Base-by-base conservation (phyloP, 1,140 invertebrate genomes). In the Magallana gigas region DNA sequence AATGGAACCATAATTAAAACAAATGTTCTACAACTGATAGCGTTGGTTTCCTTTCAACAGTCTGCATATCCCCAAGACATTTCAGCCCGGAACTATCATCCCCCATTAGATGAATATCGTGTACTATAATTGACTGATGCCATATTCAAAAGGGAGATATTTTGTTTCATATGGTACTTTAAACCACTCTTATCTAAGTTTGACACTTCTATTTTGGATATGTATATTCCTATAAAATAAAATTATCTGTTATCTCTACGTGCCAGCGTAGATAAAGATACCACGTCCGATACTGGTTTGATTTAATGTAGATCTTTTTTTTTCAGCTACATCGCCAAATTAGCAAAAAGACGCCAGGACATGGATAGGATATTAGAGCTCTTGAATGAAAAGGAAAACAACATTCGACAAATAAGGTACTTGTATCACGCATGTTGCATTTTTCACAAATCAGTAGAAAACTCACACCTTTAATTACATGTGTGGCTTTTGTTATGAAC, bases 291-390 rank as follows among this genome's bases (percentile, higher is more conserved):
- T 76, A 29, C 23, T 29, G 5, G 4, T 48, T 36, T 76, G 68
- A 76, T 76, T 76, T 76, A 36, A 12, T 76, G n/a, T 60, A 18
- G n/a, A 8, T 64, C 23, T 83, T 11, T 87, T 57, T 59, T 83
- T 36, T 85, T 18, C 56, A 89, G 88, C 62, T 62, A 84, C 36
- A 64, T 89, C 58, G 85, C 85, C 57, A 85, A 89, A 84, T 68
- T 89, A 23, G 83, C 60, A 36, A 62, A 81, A 12, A 86, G 86
- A 68, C 82, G 88, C 1, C 59, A 71, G 29, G 85, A 89, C 58
- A 68, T 89, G 16, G 57, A 76, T 16, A 89, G 62, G 8, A 64
- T 89, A 14, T 59, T 58, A n/a, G 29, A 64, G 6, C 57, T 89
- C 14, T 23, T 89, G 62, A 36, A 84, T 87, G 88, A 89, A 23